A percentile compares a stretch with the other conserved stretches of the same genome.
phyloP scores from a whole-genome alignment of 2,797 vertebrate species.

The Sebastes umbrosus region DNA sequence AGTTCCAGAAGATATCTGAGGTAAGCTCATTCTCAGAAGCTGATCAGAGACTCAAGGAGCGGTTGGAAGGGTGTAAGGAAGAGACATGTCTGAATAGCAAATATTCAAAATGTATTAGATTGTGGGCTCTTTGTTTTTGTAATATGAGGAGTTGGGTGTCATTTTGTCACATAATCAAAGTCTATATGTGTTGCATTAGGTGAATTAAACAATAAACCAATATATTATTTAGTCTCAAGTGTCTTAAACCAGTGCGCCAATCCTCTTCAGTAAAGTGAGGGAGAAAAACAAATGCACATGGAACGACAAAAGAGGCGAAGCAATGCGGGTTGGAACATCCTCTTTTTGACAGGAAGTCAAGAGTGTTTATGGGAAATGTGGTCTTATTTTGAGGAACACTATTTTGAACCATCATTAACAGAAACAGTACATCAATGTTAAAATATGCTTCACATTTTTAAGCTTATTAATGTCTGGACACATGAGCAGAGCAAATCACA shows the following conservation, averaged over 20 bases:
- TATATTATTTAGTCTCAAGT: background rate
- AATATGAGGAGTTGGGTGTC: background rate
- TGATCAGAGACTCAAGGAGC: background rate
- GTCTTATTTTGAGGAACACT: conserved; percentile 36
- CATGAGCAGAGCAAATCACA: background rate
- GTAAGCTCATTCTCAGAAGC: conserved; percentile 71
- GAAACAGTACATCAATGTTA: background rate
- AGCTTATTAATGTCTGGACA: background rate
- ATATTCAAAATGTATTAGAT: background rate
- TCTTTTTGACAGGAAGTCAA: conserved; percentile 36
- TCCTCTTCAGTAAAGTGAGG: background rate
- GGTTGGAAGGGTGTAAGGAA: background rate
- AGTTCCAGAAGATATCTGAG: conserved; percentile 98
- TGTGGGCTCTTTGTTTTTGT: background rate
- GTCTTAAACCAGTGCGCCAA: background rate
- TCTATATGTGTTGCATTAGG: background rate
- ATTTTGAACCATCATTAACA: background rate
- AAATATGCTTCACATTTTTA: background rate
- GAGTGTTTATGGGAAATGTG: conserved; percentile 17
- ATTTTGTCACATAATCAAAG: background rate
- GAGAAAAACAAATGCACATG: background rate
- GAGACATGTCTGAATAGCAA: background rate
- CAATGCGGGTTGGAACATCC: conserved; percentile 10
- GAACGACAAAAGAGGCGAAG: background rate
- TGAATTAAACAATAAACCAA: background rate